Evolutionary conservation across 1,140 invertebrate genomes (phyloP).

Genomic region (Drosophila willistoni): DNA sequence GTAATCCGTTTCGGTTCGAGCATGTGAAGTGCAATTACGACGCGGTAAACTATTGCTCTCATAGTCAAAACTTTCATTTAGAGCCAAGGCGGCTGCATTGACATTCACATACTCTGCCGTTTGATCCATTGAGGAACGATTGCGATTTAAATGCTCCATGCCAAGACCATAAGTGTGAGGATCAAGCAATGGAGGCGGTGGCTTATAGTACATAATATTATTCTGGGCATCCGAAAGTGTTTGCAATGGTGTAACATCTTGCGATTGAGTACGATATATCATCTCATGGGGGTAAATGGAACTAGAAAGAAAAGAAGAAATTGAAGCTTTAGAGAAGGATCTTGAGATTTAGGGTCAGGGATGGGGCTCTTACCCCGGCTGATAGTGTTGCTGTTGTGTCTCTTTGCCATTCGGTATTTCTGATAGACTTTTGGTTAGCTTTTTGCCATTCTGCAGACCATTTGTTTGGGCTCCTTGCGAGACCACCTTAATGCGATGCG

Average conservation of each 20-base stretch:
- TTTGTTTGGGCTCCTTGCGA: constrained; percentile 95
- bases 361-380: constrained; percentile 41
- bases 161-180: constrained; percentile 62
- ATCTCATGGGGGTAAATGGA: constrained; percentile 87
- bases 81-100: constrained; percentile 63
- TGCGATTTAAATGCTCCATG: constrained; percentile 63
- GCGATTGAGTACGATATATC: constrained; percentile 91
- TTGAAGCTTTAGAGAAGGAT: not conserved
- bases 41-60: constrained; percentile 80
- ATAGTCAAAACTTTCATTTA: constrained; percentile 76
- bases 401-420: constrained; percentile 85
- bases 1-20: constrained; percentile 67
- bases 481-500: constrained; percentile 92
- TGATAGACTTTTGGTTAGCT: constrained; percentile 92
- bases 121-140: constrained; percentile 45
- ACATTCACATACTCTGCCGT: constrained; percentile 67
- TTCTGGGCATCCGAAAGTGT: constrained; percentile 71
- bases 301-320: constrained; percentile 17
- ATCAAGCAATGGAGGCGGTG: constrained; percentile 69
- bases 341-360: no score
- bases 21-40: constrained; percentile 69
- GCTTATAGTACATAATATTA: constrained; percentile 79
- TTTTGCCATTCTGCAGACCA: constrained; percentile 88
- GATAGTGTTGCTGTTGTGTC: constrained; percentile 49
- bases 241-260: constrained; percentile 84